phyloP scores from a whole-genome alignment of 2,888 invertebrate species.

The Melitaea athalia region DNA sequence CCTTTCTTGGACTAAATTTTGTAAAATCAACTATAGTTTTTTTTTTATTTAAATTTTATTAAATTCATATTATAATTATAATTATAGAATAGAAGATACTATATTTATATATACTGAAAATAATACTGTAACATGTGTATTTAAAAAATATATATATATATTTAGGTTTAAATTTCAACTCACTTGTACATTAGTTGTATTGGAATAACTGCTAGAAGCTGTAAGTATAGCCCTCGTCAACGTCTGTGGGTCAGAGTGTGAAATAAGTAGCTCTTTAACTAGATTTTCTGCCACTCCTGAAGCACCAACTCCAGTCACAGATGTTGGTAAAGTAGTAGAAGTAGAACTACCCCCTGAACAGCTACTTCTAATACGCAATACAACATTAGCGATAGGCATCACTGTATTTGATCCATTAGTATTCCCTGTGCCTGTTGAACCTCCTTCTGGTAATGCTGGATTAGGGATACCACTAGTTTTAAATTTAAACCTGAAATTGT shows the following conservation, averaged over 20 bases:
- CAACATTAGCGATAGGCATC: constrained; percentile 58
- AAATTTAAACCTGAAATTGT: constrained; percentile 75
- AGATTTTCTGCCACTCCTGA: constrained; percentile 69
- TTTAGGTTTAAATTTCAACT: constrained; percentile 14
- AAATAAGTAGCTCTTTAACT: constrained; percentile 72
- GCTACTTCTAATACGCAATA: constrained; percentile 61
- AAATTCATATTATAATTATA: too few species aligned
- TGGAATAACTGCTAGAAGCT: constrained; percentile 78
- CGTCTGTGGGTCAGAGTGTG: constrained; percentile 77
- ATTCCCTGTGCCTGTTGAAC: constrained; percentile 68
- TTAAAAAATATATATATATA: too few species aligned
- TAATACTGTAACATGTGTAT: too few species aligned
- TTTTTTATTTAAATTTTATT: too few species aligned
- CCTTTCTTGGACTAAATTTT: too few species aligned
- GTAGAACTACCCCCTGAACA: constrained; percentile 68
- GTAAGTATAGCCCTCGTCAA: constrained; percentile 78
- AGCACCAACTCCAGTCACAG: constrained; percentile 63
- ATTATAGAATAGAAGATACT: too few species aligned
- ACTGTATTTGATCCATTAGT: constrained; percentile 51
- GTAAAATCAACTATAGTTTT: too few species aligned
- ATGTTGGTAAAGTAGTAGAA: constrained; percentile 58
- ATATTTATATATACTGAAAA: too few species aligned
- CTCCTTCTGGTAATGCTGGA: constrained; percentile 75
- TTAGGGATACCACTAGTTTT: constrained; percentile 75
- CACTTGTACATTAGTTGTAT: constrained; percentile 73